Percentiles rank a stretch among this genome's conserved stretches.
Conservation (phyloP, 2,113 vertebrate species). For the Platichthys flesus region DNA sequence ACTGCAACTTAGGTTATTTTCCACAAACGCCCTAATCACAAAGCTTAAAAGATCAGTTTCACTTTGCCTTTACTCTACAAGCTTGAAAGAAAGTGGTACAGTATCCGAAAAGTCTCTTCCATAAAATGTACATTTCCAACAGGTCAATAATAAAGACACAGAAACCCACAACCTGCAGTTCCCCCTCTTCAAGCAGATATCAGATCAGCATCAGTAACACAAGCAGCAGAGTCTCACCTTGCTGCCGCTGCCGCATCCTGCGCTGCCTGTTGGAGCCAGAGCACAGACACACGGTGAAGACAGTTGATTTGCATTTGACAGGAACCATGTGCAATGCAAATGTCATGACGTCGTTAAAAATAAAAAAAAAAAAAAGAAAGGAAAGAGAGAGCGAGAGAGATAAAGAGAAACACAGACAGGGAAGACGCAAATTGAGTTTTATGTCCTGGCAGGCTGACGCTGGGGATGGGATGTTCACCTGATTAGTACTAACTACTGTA, state of each 20-base stretch:
- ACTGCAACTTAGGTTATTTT: background rate
- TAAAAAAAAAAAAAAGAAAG: background rate
- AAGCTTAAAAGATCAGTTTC: background rate
- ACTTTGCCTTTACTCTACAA: background rate
- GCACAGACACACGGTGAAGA: conserved; percentile 62
- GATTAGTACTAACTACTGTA: conserved; percentile 50
- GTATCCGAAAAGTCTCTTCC: background rate
- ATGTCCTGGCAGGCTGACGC: conserved; percentile 28
- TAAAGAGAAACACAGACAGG: conserved; percentile 30
- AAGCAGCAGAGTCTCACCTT: conserved; percentile 69
- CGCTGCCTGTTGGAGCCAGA: conserved; percentile 76
- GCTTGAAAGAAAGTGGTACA: background rate
- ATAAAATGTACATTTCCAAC: background rate
- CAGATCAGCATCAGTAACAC: background rate
- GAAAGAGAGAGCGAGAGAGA: conserved; percentile 21
- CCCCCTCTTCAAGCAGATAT: background rate
- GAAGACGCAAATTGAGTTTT: conserved; percentile 17
- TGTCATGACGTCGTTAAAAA: conserved; percentile 42
- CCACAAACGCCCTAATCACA: background rate
- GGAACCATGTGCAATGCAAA: conserved; percentile 79
- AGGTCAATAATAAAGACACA: background rate
- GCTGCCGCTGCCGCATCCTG: conserved; percentile 53
- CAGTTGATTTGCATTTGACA: conserved; percentile 75
- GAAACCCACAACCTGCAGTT: background rate
- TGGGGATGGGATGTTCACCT: conserved; percentile 55